Evolutionary conservation across 1,140 invertebrate species (phyloP), one percentile per base, ranked within the genome.

Genomic region (Euwallacea fornicatus): DNA sequence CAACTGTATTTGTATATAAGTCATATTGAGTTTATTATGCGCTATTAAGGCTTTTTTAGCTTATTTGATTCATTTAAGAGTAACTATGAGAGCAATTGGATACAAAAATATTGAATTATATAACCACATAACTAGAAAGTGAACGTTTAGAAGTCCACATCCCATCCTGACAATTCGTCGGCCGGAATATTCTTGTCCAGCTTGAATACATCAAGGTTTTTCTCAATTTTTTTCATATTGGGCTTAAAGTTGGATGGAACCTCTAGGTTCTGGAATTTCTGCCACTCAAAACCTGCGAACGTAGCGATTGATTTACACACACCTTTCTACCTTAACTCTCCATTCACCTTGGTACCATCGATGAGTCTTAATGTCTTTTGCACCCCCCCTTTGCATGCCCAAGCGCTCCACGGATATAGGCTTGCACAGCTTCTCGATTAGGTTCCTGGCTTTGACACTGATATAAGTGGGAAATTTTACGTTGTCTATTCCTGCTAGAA

Each of bases 361-460:
- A 82, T 98, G 95, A 79, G 93, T 92, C 77, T 94, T 91, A 62
- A 99, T 95, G 80, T 98, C 96, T 67, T 89, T 86, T 33, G 98
- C 92, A 2, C 96, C 96, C 66, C 91, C 92, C 78, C 91, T 87
- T 73, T 96, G 92, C 80, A 95, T 97, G 0, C 97, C 98, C 7
- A 99, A 84, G 61, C 98, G 83, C 82, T 99, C 98, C 1, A 92
- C 90, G 0, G 97, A 94, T 71, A 91, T 89, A 65, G 96, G 90
- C 74, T 91, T 87, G 79, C 96, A 96, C 0, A 98, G 83, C 79
- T 92, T 93, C 73, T 92, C 93, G 7, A 98, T 94, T 6, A 98
- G 84, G 76, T 90, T 86, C 76, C 89, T 89, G 0, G 94, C 94
- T 66, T 90, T 89, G 80, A 89, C 90, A 50, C 88, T 88, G 16